Conservation (phyloP, 2,888 invertebrate species). For the Oligia strigilis region DNA sequence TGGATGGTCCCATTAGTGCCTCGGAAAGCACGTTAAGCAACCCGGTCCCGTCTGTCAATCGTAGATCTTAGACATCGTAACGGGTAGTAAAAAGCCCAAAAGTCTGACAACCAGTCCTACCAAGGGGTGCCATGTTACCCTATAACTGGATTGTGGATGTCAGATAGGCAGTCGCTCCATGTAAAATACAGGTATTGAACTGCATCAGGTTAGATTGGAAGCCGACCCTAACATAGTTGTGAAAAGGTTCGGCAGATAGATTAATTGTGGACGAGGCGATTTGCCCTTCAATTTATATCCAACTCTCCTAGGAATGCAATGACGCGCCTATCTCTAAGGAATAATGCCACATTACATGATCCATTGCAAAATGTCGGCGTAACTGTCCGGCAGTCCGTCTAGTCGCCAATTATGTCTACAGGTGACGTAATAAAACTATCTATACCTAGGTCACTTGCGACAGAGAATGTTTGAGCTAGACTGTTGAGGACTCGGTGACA, state of each 20-base stretch:
- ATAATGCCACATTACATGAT: conserved; percentile 31
- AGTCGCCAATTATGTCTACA: neutral
- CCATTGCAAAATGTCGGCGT: conserved; percentile 28
- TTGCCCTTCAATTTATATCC: conserved; percentile 1
- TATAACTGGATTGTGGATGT: neutral
- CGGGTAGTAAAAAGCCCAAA: neutral
- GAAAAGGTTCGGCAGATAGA: neutral
- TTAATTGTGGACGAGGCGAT: neutral
- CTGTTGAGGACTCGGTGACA: conserved; percentile 10
- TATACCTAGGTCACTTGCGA: conserved; percentile 23
- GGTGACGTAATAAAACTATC: conserved; percentile 11
- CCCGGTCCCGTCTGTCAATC: neutral
- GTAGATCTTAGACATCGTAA: neutral
- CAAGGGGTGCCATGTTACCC: too few species aligned
- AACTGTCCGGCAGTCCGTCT: conserved; percentile 8
- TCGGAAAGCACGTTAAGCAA: neutral
- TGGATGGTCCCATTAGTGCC: neutral
- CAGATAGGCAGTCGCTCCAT: neutral
- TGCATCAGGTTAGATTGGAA: too few species aligned
- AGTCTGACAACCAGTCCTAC: neutral
- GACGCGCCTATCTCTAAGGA: conserved; percentile 15
- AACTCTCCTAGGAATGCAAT: conserved; percentile 8
- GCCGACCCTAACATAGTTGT: too few species aligned
- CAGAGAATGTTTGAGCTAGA: conserved; percentile 9
- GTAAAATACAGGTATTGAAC: neutral